phyloP scores from a whole-genome alignment of 1,140 invertebrate species.

The Mercenaria mercenaria region DNA sequence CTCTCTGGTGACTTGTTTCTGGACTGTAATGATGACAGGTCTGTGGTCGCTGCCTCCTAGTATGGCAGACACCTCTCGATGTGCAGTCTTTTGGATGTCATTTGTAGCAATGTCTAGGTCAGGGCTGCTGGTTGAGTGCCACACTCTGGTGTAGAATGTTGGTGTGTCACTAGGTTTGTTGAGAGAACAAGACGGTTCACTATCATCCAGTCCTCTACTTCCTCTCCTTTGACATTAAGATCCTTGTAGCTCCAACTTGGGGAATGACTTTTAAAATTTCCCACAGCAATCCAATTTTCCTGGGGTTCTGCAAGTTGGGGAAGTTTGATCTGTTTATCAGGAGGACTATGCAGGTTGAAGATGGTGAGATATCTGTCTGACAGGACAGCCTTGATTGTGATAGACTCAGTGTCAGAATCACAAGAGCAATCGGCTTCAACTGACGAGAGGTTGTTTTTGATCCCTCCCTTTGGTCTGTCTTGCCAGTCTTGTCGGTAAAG shows the following conservation, averaged over 20 bases:
- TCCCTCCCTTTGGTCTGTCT: constrained; percentile 41
- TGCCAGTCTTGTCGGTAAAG: constrained; percentile 36
- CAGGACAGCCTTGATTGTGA: constrained; percentile 1
- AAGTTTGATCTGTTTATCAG: constrained; percentile 32
- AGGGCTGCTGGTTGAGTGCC: constrained; percentile 53
- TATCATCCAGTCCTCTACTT: constrained; percentile 56
- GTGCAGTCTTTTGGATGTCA: constrained; percentile 35
- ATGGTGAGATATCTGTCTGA: constrained; percentile 27
- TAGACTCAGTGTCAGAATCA: constrained; percentile 47
- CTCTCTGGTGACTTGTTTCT: background rate
- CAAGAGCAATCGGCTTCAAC: constrained; percentile 17
- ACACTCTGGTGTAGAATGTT: constrained; percentile 51
- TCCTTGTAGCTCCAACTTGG: constrained; percentile 59
- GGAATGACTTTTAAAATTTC: constrained; percentile 48
- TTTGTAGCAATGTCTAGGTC: constrained; percentile 60
- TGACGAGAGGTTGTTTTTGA: constrained; percentile 21
- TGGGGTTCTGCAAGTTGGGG: background rate
- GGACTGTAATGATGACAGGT: constrained; percentile 35
- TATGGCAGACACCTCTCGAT: constrained; percentile 1
- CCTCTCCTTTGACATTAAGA: constrained; percentile 50
- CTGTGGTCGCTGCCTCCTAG: constrained; percentile 44
- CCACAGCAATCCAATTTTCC: background rate
- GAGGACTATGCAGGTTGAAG: constrained; percentile 48
- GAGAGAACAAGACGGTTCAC: constrained; percentile 17
- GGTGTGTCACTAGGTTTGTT: constrained; percentile 62